Evolutionary conservation across 1,140 invertebrate genomes (phyloP), one percentile per base, ranked within the genome.

Genomic region (Drosophila mayri): DNA sequence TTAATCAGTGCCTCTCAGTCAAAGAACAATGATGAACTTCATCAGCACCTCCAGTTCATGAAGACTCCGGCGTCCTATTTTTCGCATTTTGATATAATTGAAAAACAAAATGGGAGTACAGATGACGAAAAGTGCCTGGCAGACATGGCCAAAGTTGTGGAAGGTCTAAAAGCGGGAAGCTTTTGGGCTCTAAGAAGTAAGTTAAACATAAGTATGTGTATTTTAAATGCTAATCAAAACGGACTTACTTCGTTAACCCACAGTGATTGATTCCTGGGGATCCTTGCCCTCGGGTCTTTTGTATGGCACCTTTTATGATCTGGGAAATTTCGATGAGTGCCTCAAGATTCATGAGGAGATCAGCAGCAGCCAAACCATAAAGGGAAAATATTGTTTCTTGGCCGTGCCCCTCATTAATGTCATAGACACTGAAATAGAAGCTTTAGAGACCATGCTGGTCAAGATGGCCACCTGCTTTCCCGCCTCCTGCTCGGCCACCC

Each of bases 201-300:
- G 72, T 70, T 0, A 12, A n/a, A n/a, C n/a, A n/a, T n/a, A n/a
- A n/a, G n/a, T n/a, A n/a, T n/a, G n/a, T n/a, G n/a, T n/a, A 12
- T 11, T 20, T 2, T 10, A 12, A 22, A 4, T 14, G 2, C 3
- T 14, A 54, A 10, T 11, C 28, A 20, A 20, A 28, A 12, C 11
- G 11, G 4, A 61, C 10, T 46, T 9, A 61, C n/a, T 43, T 18
- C 4, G 10, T 12, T 28, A 43, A 18, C 2, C 14, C n/a, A 0
- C 25, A 88, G 84, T 85, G 66, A n/a, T 90, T 9, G 76, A 90
- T 59, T 54, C 81, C 1, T 90, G 81, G 85, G 76, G 79, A n/a
- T 68, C 63, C 11, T 10, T 70, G 14, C 68, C 68, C 12, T 58
- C 50, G 4, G 50, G 67, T 7, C n/a, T 71, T 18, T 8, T 71